Percentiles rank a stretch among this genome's conserved stretches.
These are phyloP conservation scores for Mus musculus DNA, from an alignment of 2,113 vertebrate species.

Conservation along the genomic window GRCm39 chr5:36534001-36534500, in stretches of 20 bases:
- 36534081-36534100: background rate
- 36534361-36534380: accelerated
- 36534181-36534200: background rate
- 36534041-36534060: background rate
- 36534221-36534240: background rate
- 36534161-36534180: accelerated
- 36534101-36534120: too few relatives aligned
- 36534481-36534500: too few relatives aligned
- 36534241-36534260: background rate
- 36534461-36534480: background rate
- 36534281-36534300: background rate
- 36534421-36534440: background rate
- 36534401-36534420: too few relatives aligned
- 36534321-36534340: too few relatives aligned
- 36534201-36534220: background rate
- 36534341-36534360: accelerated
- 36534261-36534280: background rate
- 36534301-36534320: accelerated
- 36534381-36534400: background rate
- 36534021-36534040: accelerated
- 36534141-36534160: background rate
- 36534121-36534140: accelerated
- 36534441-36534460: background rate
- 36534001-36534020: background rate
- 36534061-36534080: accelerated